Evolutionary conservation across 2,797 vertebrate genomes (phyloP).

Genomic region (Darevskia mixta): DNA sequence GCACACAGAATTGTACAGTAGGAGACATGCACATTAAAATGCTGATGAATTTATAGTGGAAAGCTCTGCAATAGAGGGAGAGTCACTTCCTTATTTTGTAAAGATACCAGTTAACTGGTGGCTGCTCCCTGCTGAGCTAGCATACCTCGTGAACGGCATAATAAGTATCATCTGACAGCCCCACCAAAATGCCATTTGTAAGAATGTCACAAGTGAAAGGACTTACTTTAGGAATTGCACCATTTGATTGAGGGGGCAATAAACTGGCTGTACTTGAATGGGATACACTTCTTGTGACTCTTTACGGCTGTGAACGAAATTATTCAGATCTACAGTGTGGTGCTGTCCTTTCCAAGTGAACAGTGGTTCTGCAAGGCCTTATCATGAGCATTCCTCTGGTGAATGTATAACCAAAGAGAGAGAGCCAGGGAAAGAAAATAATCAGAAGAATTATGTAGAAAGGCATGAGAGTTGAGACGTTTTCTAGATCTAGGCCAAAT

Average conservation of each 20-base stretch:
- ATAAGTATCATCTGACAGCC: background rate
- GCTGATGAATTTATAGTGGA: background rate
- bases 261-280: slow-evolving; percentile 51
- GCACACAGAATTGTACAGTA: too few relatives aligned
- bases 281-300: slow-evolving; percentile 34
- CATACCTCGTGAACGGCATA: background rate
- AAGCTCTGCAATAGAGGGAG: background rate
- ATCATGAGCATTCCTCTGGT: slow-evolving; percentile 44
- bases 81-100: background rate
- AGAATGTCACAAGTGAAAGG: slow-evolving; percentile 47
- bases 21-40: too few relatives aligned
- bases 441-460: background rate
- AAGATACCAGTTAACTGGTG: background rate
- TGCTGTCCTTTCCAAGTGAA: slow-evolving; percentile 41
- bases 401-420: slow-evolving; percentile 22
- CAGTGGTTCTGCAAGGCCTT: background rate
- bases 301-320: slow-evolving; percentile 14
- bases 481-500: background rate
- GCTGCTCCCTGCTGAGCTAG: background rate
- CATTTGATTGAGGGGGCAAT: slow-evolving; percentile 40
- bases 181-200: slow-evolving; percentile 26
- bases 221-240: background rate
- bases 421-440: background rate
- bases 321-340: background rate
- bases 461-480: background rate